Evolutionary conservation across 2,797 vertebrate species (phyloP).

Genomic region (Anniella stebbinsi): DNA sequence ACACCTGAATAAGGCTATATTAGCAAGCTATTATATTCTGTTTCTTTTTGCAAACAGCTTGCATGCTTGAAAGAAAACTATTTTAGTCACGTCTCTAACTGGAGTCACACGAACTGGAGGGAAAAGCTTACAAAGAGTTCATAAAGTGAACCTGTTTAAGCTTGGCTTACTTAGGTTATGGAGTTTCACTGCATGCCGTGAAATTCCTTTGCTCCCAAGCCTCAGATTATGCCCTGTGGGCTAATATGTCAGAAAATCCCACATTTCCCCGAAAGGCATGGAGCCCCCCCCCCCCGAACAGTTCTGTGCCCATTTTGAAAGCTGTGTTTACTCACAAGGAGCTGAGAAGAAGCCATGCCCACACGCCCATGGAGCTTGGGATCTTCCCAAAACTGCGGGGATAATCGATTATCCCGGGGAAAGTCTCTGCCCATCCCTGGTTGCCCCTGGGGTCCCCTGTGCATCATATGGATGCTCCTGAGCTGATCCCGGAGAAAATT

Average conservation of each 20-base stretch:
- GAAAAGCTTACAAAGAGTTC: neutral
- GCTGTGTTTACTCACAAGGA: too few species aligned
- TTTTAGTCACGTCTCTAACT: neutral
- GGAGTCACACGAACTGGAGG: neutral
- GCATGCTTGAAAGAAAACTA: neutral
- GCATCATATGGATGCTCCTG: too few species aligned
- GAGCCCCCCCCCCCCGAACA: too few species aligned
- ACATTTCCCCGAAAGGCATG: too few species aligned
- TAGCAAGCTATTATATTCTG: neutral
- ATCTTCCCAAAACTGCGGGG: too few species aligned
- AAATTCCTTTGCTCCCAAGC: neutral
- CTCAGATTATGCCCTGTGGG: neutral
- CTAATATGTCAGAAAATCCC: neutral
- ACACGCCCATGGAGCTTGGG: too few species aligned
- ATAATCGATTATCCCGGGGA: too few species aligned
- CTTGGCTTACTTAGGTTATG: neutral
- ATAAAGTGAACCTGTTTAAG: neutral
- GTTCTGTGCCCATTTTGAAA: too few species aligned
- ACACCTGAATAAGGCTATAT: neutral
- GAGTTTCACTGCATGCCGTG: neutral
- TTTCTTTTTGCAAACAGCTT: neutral
- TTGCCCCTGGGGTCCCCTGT: too few species aligned
- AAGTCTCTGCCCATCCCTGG: too few species aligned
- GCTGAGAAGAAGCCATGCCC: too few species aligned
- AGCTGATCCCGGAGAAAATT: too few species aligned